Percentiles rank a stretch among this genome's conserved stretches.
These are phyloP conservation scores for Tetramorium alpestre DNA, from an alignment of 1,140 invertebrate genomes.

Conservation along the genomic window DNA sequence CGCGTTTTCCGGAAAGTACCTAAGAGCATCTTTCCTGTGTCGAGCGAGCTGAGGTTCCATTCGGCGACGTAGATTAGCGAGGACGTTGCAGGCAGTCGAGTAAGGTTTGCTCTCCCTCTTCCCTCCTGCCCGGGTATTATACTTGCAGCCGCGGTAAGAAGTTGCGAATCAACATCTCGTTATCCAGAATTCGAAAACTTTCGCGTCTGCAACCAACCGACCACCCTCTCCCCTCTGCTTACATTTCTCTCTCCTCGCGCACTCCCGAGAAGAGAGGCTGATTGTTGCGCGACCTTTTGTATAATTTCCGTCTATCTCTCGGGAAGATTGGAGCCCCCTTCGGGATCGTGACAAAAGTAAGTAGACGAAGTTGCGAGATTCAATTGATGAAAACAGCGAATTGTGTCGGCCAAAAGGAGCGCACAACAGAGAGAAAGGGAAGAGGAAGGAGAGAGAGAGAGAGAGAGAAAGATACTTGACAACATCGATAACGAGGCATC, in stretches of 20 bases:
- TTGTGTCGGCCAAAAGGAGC: constrained; percentile 42
- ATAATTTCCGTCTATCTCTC: constrained; percentile 56
- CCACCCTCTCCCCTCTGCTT: background rate
- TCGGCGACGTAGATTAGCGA: constrained; percentile 46
- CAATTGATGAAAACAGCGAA: constrained; percentile 49
- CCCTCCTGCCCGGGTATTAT: constrained; percentile 22
- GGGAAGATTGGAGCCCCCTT: constrained; percentile 4
- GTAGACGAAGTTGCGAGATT: constrained; percentile 54
- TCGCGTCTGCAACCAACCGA: constrained; percentile 43
- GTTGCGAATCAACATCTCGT: constrained; percentile 62
- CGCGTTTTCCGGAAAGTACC: constrained; percentile 50
- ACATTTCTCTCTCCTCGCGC: constrained; percentile 30
- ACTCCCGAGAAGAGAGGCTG: constrained; percentile 25
- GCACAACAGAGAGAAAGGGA: background rate
- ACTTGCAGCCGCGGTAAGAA: constrained; percentile 58
- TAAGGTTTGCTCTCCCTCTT: constrained; percentile 22
- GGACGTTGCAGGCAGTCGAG: constrained; percentile 37
- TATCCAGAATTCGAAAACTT: constrained; percentile 59
- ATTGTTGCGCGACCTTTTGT: constrained; percentile 58
- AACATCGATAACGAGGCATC: constrained; percentile 48
- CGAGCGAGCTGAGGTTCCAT: constrained; percentile 47
- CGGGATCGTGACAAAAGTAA: constrained; percentile 41
- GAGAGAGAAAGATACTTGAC: background rate
- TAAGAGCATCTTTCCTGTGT: constrained; percentile 38
- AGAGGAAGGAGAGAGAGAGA: no score